Evolutionary conservation across 2,888 invertebrate species (phyloP), one percentile per base, ranked within the genome.

Genomic region (Sesamia inferens): DNA sequence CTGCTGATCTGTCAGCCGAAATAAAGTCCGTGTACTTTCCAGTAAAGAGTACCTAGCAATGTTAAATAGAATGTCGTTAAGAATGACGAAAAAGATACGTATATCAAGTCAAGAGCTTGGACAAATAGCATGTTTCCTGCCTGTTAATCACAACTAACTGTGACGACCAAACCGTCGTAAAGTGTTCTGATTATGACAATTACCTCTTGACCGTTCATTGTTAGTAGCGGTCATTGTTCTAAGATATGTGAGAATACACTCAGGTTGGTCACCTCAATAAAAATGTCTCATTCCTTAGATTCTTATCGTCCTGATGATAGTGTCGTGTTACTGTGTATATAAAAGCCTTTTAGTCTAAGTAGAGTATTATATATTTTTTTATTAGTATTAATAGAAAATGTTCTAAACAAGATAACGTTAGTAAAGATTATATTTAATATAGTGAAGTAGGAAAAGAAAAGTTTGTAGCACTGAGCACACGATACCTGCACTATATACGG

Each of bases 121-220:
- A 1, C 44, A 42, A 42, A 47, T 65, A 65, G 51, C 51, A 39
- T 48, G 64, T 57, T 42, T 76, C 51, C 57, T 69, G 76, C 31
- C 47, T 14, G 59, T 24, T 70, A 61, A 55, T 70, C 62, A 76
- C 55, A 51, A 61, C 42, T 48, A 54, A 42, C 55, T 71, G 63
- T 54, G 71, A 57, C 65, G 39, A 51, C 1, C 61, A 62, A 77
- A 62, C 61, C 31, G 44, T 71, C 71, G 44, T 61, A 77, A 65
- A 77, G 71, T 57, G 64, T n/a, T 31, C 76, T 77, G 78, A 77
- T 77, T 76, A 76, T 61, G 51, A 65, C 77, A 76, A 76, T 76
- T 76, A 76, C 76, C 71, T 63, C 62, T 65, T 55, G 61, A 71
- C 65, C 55, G 70, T 61, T 71, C 65, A 77, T 76, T 76, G 71